phyloP scores from a whole-genome alignment of 2,888 invertebrate species.

The Pyrrhia umbra region DNA sequence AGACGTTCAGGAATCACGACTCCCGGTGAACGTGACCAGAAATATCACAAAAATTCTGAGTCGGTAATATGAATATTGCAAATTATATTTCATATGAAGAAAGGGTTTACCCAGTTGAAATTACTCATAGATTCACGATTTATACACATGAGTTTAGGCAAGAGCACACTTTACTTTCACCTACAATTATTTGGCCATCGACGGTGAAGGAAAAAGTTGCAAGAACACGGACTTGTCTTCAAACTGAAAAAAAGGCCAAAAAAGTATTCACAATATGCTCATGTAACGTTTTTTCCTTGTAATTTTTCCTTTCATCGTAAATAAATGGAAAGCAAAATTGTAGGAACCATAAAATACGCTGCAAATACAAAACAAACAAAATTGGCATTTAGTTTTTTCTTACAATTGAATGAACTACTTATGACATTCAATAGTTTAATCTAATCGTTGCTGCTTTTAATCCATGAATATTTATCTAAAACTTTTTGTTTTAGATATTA shows the following conservation, averaged over 20 bases:
- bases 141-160: too few relatives aligned
- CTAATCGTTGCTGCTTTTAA: too few relatives aligned
- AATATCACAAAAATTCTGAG: slow-evolving; percentile 17
- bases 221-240: neutral
- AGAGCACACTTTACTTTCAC: too few relatives aligned
- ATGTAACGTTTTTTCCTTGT: neutral
- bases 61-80: neutral
- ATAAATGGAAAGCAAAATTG: neutral
- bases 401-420: too few relatives aligned
- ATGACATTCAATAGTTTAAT: too few relatives aligned
- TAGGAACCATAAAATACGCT: neutral
- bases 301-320: neutral
- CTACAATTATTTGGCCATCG: neutral
- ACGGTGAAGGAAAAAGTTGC: neutral
- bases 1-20: slow-evolving; percentile 34
- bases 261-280: neutral
- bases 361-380: neutral
- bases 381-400: too few relatives aligned
- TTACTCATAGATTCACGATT: neutral
- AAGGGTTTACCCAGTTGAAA: neutral
- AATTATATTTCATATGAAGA: neutral
- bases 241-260: too few relatives aligned
- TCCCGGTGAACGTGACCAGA: slow-evolving; percentile 36
- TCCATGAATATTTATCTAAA: too few relatives aligned
- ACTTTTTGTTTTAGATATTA: too few relatives aligned